These are phyloP conservation scores for Oenanthe oenanthe DNA, from an alignment of 2,113 vertebrate species.

Conservation along the genomic window DNA sequence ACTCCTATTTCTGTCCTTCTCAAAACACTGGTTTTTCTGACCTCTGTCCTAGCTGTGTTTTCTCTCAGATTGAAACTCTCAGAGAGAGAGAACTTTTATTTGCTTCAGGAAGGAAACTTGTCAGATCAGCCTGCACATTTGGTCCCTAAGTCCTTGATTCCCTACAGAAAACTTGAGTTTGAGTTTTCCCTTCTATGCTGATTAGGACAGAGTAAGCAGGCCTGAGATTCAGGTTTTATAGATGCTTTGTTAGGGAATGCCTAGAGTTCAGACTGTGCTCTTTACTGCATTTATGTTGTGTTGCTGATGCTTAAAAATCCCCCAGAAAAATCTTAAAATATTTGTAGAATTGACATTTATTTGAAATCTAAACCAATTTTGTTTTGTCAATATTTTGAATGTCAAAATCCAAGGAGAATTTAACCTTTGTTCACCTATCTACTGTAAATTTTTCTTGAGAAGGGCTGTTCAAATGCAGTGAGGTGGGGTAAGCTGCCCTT, in stretches of 20 bases:
- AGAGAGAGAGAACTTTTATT: conserved; percentile 9
- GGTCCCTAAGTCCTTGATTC: neutral
- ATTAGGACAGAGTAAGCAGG: neutral
- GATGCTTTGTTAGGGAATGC: neutral
- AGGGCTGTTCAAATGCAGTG: neutral
- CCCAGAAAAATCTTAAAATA: neutral
- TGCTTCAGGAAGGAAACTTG: neutral
- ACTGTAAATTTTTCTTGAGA: neutral
- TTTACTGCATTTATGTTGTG: neutral
- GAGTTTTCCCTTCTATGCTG: neutral
- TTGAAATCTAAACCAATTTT: neutral
- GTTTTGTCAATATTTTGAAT: neutral
- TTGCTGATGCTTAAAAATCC: neutral
- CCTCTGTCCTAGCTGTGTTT: neutral
- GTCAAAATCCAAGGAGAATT: neutral
- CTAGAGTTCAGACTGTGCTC: neutral
- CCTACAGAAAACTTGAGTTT: neutral
- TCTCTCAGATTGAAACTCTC: neutral
- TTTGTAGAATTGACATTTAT: neutral
- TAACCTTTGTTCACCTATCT: neutral
- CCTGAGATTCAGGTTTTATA: neutral
- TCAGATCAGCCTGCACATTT: conserved; percentile 18
- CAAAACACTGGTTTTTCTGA: neutral
- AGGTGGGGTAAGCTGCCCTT: neutral
- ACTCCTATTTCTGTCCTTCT: neutral